Conservation (phyloP, 2,888 invertebrate species). For the Serrognathus titanus region DNA sequence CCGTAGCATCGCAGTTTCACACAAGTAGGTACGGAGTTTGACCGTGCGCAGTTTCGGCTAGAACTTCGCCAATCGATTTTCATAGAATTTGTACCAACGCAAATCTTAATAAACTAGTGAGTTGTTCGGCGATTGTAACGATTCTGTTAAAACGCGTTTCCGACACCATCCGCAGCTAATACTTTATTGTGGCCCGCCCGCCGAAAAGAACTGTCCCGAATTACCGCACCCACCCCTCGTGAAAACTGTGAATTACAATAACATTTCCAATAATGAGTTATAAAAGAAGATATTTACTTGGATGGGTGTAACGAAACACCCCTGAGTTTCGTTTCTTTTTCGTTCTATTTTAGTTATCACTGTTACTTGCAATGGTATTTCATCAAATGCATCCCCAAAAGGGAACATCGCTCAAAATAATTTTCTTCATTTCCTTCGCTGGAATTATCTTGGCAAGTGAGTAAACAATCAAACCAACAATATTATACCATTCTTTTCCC, state of each 20-base stretch:
- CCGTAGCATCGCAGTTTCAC: constrained; percentile 7
- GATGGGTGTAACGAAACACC: constrained; percentile 28
- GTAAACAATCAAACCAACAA: no score
- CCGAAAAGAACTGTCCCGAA: not conserved
- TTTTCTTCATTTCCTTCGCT: no score
- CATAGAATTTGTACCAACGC: not conserved
- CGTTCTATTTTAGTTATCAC: not conserved
- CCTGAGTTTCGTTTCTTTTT: not conserved
- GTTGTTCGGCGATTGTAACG: no score
- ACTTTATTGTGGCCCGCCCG: no score
- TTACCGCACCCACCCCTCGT: not conserved
- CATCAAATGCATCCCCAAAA: no score
- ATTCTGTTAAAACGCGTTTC: no score
- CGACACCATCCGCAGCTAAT: no score
- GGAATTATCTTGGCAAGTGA: no score
- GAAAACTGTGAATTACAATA: not conserved
- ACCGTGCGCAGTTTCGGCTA: constrained; percentile 13
- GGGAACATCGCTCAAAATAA: no score
- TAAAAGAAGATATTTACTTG: constrained; percentile 43
- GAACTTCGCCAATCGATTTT: constrained; percentile 13
- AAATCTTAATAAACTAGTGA: no score
- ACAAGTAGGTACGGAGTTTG: constrained; percentile 4
- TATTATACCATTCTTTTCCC: no score
- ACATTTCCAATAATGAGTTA: constrained; percentile 31
- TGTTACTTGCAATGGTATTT: no score